Percentiles rank a stretch among this genome's conserved stretches.
Conservation (phyloP, 2,888 invertebrate species). For the Biston stratarius region DNA sequence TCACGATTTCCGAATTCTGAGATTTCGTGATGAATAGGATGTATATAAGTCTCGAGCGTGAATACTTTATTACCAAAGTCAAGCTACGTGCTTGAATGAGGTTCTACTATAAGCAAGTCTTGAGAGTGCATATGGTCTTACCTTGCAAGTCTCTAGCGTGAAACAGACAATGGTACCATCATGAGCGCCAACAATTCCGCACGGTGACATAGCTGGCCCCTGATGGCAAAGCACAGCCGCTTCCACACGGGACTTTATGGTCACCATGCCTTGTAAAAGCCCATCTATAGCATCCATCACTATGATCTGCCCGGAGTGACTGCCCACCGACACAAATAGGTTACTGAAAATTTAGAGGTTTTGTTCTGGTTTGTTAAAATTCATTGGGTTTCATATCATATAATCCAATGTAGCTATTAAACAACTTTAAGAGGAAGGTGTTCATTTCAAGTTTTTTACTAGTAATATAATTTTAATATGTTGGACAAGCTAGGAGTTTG, state of each 20-base stretch:
- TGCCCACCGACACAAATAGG: slow-evolving; percentile 72
- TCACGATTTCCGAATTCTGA: no score
- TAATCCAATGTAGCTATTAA: no score
- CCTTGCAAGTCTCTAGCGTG: slow-evolving; percentile 76
- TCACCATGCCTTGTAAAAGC: slow-evolving; percentile 72
- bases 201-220: slow-evolving; percentile 49
- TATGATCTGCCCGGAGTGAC: slow-evolving; percentile 90
- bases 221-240: slow-evolving; percentile 85
- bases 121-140: not conserved
- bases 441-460: no score
- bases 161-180: slow-evolving; percentile 91
- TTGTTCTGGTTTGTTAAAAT: not conserved
- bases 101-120: not conserved
- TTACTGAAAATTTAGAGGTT: slow-evolving; percentile 61
- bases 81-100: no score
- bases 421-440: no score
- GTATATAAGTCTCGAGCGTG: no score
- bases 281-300: slow-evolving; percentile 87
- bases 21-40: no score
- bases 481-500: no score
- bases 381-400: no score
- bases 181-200: slow-evolving; percentile 91
- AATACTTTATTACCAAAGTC: no score
- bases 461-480: no score
- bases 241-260: slow-evolving; percentile 90